Evolutionary conservation across 2,113 vertebrate genomes (phyloP).

Genomic region (Callopanchax toddi): DNA sequence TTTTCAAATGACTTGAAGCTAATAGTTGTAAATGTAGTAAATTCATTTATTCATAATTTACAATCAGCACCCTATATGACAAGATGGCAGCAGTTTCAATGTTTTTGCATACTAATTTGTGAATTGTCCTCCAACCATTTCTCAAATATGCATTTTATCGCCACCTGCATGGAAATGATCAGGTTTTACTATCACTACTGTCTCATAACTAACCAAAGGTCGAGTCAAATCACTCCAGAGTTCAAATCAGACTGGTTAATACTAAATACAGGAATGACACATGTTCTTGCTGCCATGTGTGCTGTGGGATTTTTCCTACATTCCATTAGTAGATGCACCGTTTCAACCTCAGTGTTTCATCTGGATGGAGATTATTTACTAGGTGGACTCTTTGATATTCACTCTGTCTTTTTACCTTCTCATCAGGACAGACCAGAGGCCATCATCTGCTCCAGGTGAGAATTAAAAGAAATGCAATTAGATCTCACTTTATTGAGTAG

Average conservation of each 20-base stretch:
- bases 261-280: background rate
- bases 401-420: background rate
- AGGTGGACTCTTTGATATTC: constrained; percentile 72
- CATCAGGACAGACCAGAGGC: constrained; percentile 45
- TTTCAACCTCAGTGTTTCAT: constrained; percentile 55
- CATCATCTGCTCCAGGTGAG: constrained; percentile 64
- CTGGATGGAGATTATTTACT: constrained; percentile 69
- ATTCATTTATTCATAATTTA: too few species aligned
- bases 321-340: constrained; percentile 2
- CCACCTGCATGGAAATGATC: constrained; percentile 9
- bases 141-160: background rate
- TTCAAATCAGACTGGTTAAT: background rate
- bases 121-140: constrained; percentile 16
- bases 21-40: background rate
- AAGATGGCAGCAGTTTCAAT: background rate
- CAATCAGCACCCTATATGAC: too few species aligned
- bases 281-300: constrained; percentile 15
- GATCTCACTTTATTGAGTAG: too few species aligned
- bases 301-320: constrained; percentile 12
- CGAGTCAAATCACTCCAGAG: background rate
- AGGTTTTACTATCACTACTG: background rate
- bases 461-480: too few species aligned
- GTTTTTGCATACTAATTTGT: constrained; percentile 63
- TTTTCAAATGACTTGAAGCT: background rate
- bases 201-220: background rate